phyloP scores from a whole-genome alignment of 2,113 vertebrate species.

The Melanotaenia duboulayi region DNA sequence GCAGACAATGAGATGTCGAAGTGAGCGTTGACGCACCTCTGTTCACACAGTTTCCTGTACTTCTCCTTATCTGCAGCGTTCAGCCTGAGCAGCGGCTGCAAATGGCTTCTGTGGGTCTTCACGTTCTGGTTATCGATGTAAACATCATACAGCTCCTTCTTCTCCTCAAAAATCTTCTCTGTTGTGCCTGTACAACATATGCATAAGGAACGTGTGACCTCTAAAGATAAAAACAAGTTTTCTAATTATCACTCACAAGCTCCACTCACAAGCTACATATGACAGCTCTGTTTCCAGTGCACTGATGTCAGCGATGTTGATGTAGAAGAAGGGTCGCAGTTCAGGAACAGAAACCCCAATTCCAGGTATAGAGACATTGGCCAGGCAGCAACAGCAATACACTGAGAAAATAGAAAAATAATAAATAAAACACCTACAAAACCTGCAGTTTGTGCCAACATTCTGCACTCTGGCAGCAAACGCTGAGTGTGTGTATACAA shows the following conservation, averaged over 20 bases:
- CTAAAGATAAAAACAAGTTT: too few species aligned
- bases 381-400: conserved; percentile 97
- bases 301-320: conserved; percentile 95
- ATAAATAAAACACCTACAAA: neutral
- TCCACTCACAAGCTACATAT: conserved; percentile 95
- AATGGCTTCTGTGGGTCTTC: conserved; percentile 89
- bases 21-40: conserved; percentile 84
- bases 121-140: conserved; percentile 99
- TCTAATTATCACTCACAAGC: too few species aligned
- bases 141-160: conserved; percentile 93
- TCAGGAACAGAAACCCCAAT: conserved; percentile 91
- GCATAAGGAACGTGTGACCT: too few species aligned
- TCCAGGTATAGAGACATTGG: conserved; percentile 93
- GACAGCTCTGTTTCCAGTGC: conserved; percentile 93
- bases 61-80: conserved; percentile 94
- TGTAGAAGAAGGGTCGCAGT: conserved; percentile 96
- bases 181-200: conserved; percentile 88
- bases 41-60: conserved; percentile 94
- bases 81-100: conserved; percentile 91
- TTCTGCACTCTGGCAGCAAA: neutral
- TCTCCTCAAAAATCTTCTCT: conserved; percentile 98
- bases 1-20: neutral
- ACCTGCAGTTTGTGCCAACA: neutral
- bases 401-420: conserved; percentile 79
- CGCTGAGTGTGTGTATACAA: neutral